Evolutionary conservation across 2,113 vertebrate genomes (phyloP).

Genomic region (Percina caprodes): DNA sequence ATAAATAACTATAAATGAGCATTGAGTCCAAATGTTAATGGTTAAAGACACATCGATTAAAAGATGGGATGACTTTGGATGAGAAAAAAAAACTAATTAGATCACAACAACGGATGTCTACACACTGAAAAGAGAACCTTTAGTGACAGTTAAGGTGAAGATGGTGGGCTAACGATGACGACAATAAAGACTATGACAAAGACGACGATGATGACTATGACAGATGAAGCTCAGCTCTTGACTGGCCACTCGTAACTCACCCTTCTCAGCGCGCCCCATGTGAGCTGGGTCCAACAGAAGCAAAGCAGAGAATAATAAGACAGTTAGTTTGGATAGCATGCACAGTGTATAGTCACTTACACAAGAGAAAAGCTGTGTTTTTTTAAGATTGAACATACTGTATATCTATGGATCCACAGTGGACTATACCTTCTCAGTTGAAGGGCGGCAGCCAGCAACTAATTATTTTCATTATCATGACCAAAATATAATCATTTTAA

Average conservation of each 20-base stretch:
- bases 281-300: conserved; percentile 76
- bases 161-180: conserved; percentile 16
- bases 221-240: conserved; percentile 57
- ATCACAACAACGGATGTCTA: not conserved
- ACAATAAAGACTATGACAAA: conserved; percentile 2
- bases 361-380: conserved; percentile 4
- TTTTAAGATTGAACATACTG: not conserved
- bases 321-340: conserved; percentile 65
- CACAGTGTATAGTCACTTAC: conserved; percentile 28
- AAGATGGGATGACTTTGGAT: conserved; percentile 21
- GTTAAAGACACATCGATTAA: conserved; percentile 17
- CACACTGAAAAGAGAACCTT: conserved; percentile 2
- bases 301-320: conserved; percentile 74
- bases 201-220: conserved; percentile 24
- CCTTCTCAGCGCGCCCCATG: conserved; percentile 81
- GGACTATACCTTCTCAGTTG: not conserved
- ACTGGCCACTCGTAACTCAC: conserved; percentile 73
- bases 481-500: not conserved
- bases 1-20: conserved; percentile 7
- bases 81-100: not conserved
- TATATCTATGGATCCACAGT: not conserved
- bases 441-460: not conserved
- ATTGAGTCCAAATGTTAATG: not conserved
- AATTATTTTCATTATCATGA: not conserved
- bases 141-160: conserved; percentile 7